Conservation (phyloP, 2,888 invertebrate genomes). For the Cryptophagus acutangulus region DNA sequence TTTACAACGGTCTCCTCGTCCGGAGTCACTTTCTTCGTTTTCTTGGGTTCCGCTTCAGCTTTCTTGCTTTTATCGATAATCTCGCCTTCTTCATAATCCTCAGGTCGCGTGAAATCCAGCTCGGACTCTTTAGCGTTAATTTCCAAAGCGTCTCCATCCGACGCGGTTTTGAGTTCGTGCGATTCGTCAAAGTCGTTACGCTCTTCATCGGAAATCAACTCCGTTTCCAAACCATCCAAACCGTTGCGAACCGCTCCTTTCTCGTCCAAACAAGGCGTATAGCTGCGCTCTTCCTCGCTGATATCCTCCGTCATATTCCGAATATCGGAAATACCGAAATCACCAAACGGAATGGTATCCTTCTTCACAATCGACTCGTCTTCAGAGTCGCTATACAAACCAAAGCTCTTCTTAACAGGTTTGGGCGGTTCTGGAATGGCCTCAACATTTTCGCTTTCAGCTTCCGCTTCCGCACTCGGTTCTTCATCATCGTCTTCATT, state of each 20-base stretch:
- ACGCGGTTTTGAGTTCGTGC: constrained; percentile 44
- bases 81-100: constrained; percentile 56
- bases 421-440: neutral
- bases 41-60: constrained; percentile 28
- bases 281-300: constrained; percentile 64
- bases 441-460: constrained; percentile 6
- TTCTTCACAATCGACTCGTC: constrained; percentile 42
- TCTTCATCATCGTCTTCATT: constrained; percentile 25
- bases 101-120: constrained; percentile 45
- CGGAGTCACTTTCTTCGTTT: constrained; percentile 28
- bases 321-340: constrained; percentile 42
- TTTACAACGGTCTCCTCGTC: constrained; percentile 32
- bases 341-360: constrained; percentile 19
- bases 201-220: constrained; percentile 71
- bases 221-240: constrained; percentile 60
- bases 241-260: constrained; percentile 40
- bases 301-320: constrained; percentile 56
- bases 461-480: constrained; percentile 25
- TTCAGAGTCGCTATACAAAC: constrained; percentile 45
- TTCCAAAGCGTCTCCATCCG: constrained; percentile 47
- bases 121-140: constrained; percentile 49
- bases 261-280: constrained; percentile 70
- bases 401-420: neutral
- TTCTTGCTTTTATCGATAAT: constrained; percentile 49
- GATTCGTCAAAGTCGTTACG: constrained; percentile 61